These are phyloP conservation scores for Thecophora atra DNA, from an alignment of 2,888 invertebrate genomes.

Conservation along the genomic window DNA sequence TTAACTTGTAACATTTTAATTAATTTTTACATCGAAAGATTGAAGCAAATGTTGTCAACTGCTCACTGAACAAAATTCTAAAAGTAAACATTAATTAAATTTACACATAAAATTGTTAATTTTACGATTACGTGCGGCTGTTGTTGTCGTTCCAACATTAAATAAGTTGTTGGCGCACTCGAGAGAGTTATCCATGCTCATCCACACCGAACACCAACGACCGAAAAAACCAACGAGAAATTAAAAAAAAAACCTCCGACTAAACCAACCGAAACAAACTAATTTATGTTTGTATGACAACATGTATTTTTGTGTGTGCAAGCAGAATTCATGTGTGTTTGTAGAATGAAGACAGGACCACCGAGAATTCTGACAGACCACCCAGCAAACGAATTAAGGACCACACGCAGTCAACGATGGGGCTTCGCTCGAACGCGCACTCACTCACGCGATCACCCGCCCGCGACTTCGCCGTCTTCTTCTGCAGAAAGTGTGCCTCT, in stretches of 20 bases:
- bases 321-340: not conserved
- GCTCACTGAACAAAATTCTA: not conserved
- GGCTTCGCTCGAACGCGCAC: not conserved
- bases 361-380: conserved; percentile 17
- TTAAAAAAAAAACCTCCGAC: not conserved
- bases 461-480: not conserved
- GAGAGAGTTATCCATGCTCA: not conserved
- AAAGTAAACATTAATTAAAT: conserved; percentile 24
- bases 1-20: too few species aligned
- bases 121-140: conserved; percentile 10
- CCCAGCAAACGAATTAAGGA: conserved; percentile 34
- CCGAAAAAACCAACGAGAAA: not conserved
- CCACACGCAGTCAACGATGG: conserved; percentile 27
- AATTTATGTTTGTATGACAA: conserved; percentile 1
- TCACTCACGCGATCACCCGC: conserved; percentile 21
- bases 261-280: conserved; percentile 10
- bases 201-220: not conserved
- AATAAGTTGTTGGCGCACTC: not conserved
- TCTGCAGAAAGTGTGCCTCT: not conserved
- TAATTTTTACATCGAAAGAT: not conserved
- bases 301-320: not conserved
- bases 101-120: conserved; percentile 21
- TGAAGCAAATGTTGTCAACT: not conserved
- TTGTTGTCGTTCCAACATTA: not conserved
- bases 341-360: conserved; percentile 21